Base-by-base conservation (phyloP, 1,140 invertebrate genomes). In the Magallana ariakensis region DNA sequence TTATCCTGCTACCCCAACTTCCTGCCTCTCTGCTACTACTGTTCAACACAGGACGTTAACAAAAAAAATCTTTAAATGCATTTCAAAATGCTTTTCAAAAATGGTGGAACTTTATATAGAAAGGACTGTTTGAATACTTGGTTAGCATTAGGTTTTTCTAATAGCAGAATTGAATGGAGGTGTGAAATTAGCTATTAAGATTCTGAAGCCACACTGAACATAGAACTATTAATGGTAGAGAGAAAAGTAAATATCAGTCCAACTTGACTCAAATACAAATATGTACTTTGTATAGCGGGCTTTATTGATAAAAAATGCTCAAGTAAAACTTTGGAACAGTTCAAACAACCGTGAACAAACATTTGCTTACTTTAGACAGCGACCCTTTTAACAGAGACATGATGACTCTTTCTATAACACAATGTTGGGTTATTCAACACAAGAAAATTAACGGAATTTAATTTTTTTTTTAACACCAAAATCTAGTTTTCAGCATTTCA, bases 11-110 rank as follows among this genome's bases (percentile, higher is more conserved):
- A 46, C 19, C 57, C 26, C 26, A 60, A 54, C 82, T 84, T 54
- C 55, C 55, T 58, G 55, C n/a, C 57, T 60, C 57, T 58, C 10
- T 84, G 26, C 55, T 54, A 56, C 57, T 60, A 56, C 53, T 84
- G 82, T 57, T 84, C 55, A 13, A 75, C 22, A 33, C 66, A 75
- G 66, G 66, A 75, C 58, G 58, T n/a, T 60, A 60, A 60, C 58
- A 82, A n/a, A 82, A 46, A 55, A 80, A 82, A 82, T 84, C 82
- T 84, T 84, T 84, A 60, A 84, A 84, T 84, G 82, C 82, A 26
- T 33, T 60, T 60, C 82, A 58, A 54, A 46, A 60, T 33, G 82
- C 80, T 54, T 56, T 54, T 54, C 80, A 84, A 57, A 58, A 84
- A 84, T 57, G 82, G 82, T 58, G 26, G 55, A 82, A 82, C 46